Base-by-base conservation (phyloP, 2,888 invertebrate genomes). In the Graphium colonna region DNA sequence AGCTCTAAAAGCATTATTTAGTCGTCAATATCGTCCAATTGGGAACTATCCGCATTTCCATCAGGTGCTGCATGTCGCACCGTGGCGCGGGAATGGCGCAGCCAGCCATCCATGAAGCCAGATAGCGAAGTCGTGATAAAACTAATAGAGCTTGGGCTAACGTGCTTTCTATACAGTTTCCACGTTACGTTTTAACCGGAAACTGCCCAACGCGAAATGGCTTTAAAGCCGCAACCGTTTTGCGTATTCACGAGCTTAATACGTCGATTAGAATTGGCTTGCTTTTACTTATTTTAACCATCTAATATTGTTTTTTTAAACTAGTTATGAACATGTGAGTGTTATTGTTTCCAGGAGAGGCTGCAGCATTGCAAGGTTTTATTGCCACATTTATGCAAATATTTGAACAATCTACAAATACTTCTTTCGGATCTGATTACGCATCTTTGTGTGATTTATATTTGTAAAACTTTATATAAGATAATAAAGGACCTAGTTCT, bases 131-230 rank as follows among this genome's bases (percentile, higher is more conserved):
- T 61, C 55, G 52, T 62, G 78, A 78, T 77, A 77, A 77, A 69
- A 70, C 65, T 77, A 77, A 77, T 77, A 71, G 74, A 69, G 63
- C 71, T 74, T 68, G 65, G 68, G n/a, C 74, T 73, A 68, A 67
- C 68, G 61, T 59, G 46, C 53, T 58, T 62, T 65, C 62, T 65
- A 68, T 65, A 62, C 56, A 65, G 63, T 67, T 60, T 58, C 45
- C 49, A 53, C 48, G 59, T 57, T 62, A 59, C 56, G 55, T 55
- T 60, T 61, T 59, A 58, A 58, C 55, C 60, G 52, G 55, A 64
- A 65, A 59, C 55, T 48, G 51, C 41, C 55, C 36, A 41, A 50
- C 50, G 55, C 51, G 46, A 43, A 58, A 58, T 52, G 36, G 42
- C 13, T 17, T 36, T 42, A 38, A 47, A 42, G 46, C 21, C 47